These are phyloP conservation scores for Dysidea cf. avara DNA, from an alignment of 37 sponge, comb jelly and placozoan species.

Conservation along the genomic window DNA sequence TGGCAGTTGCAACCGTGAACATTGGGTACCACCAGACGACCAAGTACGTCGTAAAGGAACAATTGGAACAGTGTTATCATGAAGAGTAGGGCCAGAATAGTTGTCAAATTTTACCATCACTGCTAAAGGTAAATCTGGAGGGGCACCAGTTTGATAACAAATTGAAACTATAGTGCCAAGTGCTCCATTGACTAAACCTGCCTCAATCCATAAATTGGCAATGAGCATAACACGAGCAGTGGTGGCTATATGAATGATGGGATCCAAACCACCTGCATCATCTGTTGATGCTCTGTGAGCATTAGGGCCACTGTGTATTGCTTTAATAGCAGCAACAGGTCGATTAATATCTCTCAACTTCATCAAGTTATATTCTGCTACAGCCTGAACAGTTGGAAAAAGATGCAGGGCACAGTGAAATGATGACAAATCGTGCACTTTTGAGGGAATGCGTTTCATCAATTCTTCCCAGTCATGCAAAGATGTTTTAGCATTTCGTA, in stretches of 20 bases:
- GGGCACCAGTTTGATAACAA: conserved; percentile 23
- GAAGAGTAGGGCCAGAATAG: conserved; percentile 49
- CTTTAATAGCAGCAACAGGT: conserved; percentile 29
- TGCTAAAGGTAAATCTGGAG: conserved; percentile 36
- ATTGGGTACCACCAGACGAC: not conserved
- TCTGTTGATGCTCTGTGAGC: conserved; percentile 10
- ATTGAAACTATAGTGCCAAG: conserved; percentile 38
- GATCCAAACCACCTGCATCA: conserved; percentile 28
- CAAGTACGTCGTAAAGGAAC: conserved; percentile 30
- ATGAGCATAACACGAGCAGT: conserved; percentile 44
- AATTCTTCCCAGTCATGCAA: conserved; percentile 33
- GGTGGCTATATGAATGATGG: conserved; percentile 6
- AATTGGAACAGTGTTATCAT: conserved; percentile 39
- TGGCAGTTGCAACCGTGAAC: conserved; percentile 25
- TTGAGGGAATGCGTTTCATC: conserved; percentile 4
- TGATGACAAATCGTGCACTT: not conserved
- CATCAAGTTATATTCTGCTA: conserved; percentile 10
- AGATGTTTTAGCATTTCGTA: conserved; percentile 22
- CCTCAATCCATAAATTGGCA: conserved; percentile 34
- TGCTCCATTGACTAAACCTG: conserved; percentile 40
- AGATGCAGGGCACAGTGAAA: conserved; percentile 15
- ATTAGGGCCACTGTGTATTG: conserved; percentile 17
- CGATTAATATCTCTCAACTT: not conserved
- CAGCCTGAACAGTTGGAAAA: conserved; percentile 12
- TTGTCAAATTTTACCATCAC: conserved; percentile 39